Evolutionary conservation across 1,140 invertebrate genomes (phyloP).

Genomic region (Trichonephila clavata): DNA sequence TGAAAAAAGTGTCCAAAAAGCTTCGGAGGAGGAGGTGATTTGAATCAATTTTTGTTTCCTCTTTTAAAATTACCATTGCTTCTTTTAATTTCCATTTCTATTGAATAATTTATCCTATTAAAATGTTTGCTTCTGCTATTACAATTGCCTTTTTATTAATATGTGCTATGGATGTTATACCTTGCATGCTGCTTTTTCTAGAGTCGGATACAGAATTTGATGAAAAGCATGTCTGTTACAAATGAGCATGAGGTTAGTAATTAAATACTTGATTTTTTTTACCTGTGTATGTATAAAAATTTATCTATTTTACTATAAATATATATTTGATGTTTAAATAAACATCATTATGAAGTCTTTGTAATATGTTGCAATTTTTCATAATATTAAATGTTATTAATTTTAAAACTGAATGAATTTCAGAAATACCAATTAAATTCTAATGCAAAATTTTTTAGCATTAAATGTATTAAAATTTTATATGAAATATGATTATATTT

Average conservation of each 20-base stretch:
- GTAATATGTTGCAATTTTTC: too few relatives aligned
- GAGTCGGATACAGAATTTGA: slow-evolving; percentile 77
- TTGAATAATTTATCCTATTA: not conserved
- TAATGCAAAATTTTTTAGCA: too few relatives aligned
- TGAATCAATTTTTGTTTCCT: not conserved
- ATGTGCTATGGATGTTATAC: slow-evolving; percentile 35
- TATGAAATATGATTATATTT: too few relatives aligned
- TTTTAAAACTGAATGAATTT: too few relatives aligned
- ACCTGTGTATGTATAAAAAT: too few relatives aligned
- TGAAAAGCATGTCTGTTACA: slow-evolving; percentile 77
- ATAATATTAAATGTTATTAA: too few relatives aligned
- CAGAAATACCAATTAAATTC: too few relatives aligned
- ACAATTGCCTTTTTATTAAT: slow-evolving; percentile 11
- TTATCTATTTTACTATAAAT: too few relatives aligned
- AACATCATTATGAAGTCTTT: too few relatives aligned
- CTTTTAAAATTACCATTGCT: not conserved
- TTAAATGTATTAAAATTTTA: too few relatives aligned
- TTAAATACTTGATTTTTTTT: not conserved
- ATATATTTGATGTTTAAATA: too few relatives aligned
- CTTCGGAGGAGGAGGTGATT: slow-evolving; percentile 68
- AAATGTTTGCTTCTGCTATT: slow-evolving; percentile 15
- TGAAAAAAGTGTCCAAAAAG: slow-evolving; percentile 59
- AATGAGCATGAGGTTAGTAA: slow-evolving; percentile 77
- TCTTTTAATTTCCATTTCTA: not conserved
- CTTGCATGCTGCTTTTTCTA: slow-evolving; percentile 70